Evolutionary conservation across 2,888 invertebrate genomes (phyloP), one percentile per base, ranked within the genome.

Genomic region (Lacanobia oleracea): DNA sequence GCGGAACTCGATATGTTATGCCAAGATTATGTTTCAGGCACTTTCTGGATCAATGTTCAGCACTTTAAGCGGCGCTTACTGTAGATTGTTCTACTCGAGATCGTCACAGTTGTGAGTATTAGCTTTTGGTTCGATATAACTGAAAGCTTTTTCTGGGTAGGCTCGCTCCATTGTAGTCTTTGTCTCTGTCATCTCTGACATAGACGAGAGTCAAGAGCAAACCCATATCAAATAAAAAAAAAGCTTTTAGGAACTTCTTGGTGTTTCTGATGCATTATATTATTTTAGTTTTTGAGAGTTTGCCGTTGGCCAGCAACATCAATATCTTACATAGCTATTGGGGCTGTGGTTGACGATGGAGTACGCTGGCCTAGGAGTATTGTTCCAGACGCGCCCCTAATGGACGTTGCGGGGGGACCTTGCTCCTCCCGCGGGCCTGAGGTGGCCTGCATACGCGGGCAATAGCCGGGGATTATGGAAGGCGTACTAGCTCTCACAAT

Each of bases 11-110:
- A 10, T 50, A 37, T 74, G 63, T 43, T n/a, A 6, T 48, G 53
- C 16, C n/a, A 53, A 33, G 53, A 53, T 59, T 59, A 78, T 54
- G 48, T 72, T 78, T 50, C 48, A 50, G 48, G 33, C 18, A 60
- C 16, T 60, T 76, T 53, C 14, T 43, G 59, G 23, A 64, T 43
- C 6, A 59, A 63, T 59, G 14, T 50, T 60, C 18, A 37, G 50
- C 8, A 37, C 8, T 43, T 57, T 57, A 5, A 16, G 12, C n/a
- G 53, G 2, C n/a, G 51, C 33, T 63, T 45, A 27, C 53, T 63
- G 45, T 37, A 51, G 53, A 74, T 54, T 48, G 12, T 48, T 48
- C 16, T 48, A 6, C 48, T 48, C 18, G n/a, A n/a, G n/a, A n/a
- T n/a, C n/a, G 37, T 54, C 23, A 53, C n/a, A 8, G 14, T 48